Evolutionary conservation across 2,113 vertebrate genomes (phyloP), one percentile per base, ranked within the genome.

Genomic region (Oophaga pumilio): DNA sequence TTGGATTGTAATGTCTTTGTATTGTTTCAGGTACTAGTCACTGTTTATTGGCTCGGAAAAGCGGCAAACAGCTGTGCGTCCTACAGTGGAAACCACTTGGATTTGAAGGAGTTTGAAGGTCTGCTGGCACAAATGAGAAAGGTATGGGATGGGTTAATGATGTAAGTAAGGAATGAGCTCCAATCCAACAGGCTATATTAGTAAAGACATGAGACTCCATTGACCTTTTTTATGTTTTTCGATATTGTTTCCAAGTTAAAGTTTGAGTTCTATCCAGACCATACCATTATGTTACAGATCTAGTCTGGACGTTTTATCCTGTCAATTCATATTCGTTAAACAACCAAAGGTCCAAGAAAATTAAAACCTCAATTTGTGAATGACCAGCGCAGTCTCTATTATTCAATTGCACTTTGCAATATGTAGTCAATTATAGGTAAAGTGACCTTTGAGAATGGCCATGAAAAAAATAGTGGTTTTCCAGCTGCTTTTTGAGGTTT

Each of bases 11-110:
- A 68, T 14, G 6, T 56, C 12, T 59, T 15, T 59, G 69, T 73
- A 4, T 87, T 91, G 89, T 76, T 83, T 82, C 93, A 99, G 98
- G 97, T 99, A 85, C 91, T 99, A 92, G 96, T 98, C 91, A 99
- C 97, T 88, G 95, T 99, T 91, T 99, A 99, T 92, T 99, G 98
- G 98, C 93, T 99, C 92, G 98, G 98, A 76, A 97, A 96, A 89
- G 95, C 96, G 24, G 97, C 97, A 87, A 98, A 98, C 90, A 94
- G 94, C 94, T 97, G 95, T 82, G 92, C 96, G 0, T 95, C 96
- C 4, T 99, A 97, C 76, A 98, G 93, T 57, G 98, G 98, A 90
- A 96, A 96, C 24, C 96, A 97, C 0, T 94, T 99, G 94, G 97
- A 98, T 93, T 94, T 99, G 92, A 97, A 96, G 89, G 96, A 97